phyloP scores from a whole-genome alignment of 92 coral and sea anemone genomes.

The Zoanthus sociatus region DNA sequence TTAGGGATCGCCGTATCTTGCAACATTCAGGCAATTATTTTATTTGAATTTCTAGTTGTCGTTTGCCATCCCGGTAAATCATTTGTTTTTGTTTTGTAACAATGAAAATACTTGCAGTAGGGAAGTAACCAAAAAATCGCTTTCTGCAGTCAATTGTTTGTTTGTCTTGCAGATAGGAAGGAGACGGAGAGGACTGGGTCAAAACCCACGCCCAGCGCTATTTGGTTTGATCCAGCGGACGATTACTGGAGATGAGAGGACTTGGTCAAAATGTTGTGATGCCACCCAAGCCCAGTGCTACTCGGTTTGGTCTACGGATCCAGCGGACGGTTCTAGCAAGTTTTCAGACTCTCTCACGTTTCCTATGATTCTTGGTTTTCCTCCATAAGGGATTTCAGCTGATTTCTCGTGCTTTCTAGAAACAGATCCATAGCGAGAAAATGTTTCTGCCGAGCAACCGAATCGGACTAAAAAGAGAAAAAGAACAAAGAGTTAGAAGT shows the following conservation, averaged over 20 bases:
- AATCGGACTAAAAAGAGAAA: conserved; percentile 72
- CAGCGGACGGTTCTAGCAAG: background rate
- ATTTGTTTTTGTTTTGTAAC: background rate
- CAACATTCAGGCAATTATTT: too few relatives aligned
- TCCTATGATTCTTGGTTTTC: conserved; percentile 29
- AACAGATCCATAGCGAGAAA: conserved; percentile 86
- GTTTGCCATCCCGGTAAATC: too few relatives aligned
- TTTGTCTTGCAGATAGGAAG: background rate
- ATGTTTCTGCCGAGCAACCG: conserved; percentile 74
- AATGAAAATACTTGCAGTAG: background rate
- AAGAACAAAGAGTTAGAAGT: background rate
- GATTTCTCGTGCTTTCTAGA: conserved; percentile 87
- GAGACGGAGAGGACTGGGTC: background rate
- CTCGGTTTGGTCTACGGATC: background rate
- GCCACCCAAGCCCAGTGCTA: background rate
- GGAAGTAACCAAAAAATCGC: background rate
- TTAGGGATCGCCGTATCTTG: too few relatives aligned
- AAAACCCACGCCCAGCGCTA: background rate
- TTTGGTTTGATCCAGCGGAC: background rate
- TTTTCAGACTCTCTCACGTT: background rate
- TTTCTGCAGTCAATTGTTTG: background rate
- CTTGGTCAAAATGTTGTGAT: background rate
- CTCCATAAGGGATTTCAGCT: conserved; percentile 82
- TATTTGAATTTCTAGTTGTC: too few relatives aligned
- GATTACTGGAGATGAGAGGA: background rate